Base-by-base conservation (phyloP, 2,797 vertebrate species). In the Hapalemur alaotrensis region DNA sequence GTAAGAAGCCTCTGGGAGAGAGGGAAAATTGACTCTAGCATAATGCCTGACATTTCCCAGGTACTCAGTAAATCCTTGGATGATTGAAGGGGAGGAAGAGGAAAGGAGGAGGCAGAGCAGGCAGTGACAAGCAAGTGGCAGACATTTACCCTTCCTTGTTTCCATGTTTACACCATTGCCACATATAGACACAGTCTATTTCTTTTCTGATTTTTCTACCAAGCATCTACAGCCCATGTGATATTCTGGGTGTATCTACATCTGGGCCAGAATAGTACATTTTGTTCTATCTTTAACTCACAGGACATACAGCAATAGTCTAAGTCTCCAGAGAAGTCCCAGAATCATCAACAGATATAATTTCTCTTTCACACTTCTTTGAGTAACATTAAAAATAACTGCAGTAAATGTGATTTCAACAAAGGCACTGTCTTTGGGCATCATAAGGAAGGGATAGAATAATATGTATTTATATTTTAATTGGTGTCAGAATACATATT, bases 361-460 rank as follows among this genome's bases (percentile, higher is more conserved):
- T 84, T 93, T 38, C 52, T 88, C 18, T 90, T 95, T 95, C 90
- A 92, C n/a, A 96, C 57, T 92, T 95, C 63, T 72, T 89, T 20
- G 48, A 94, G 23, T n/a, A 69, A 86, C 48, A 25, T 95, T 84
- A 65, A 95, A 96, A 97, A 90, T 88, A 95, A 67, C 32, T 2
- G 13, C 93, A 93, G 35, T 28, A 65, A 67, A 91, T 48, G 61
- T 88, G 54, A 82, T 97, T 93, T 79, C 41, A 75, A 25, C 12
- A 8, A 84, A 69, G 14, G 0, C 1, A 12, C 50, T 97, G 63
- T 91, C 94, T 95, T 93, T 95, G 89, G 95, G 67, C 54, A 82
- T 46, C 43, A 50, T 18, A 32, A 72, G 20, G 52, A 48, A 75
- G 54, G 75, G 9, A 18, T 43, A 38, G 57, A 79, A 87, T 41